Evolutionary conservation across 2,888 invertebrate genomes (phyloP).

Genomic region (Myathropa florea): DNA sequence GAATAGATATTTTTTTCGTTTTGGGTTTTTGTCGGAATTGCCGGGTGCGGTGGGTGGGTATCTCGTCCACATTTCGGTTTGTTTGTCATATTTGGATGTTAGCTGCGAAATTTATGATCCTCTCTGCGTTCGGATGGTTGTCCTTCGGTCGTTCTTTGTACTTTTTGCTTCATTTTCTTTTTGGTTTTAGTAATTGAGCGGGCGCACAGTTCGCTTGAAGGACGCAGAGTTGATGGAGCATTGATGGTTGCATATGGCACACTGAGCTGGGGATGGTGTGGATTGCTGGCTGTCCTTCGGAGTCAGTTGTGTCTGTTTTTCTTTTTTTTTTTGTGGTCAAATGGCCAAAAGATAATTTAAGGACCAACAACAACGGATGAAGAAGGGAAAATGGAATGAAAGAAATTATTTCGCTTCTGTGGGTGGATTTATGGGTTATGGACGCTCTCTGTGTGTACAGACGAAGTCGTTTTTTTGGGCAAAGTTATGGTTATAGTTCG

Average conservation of each 20-base stretch:
- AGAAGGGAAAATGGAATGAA: neutral
- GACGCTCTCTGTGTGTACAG: conserved; percentile 25
- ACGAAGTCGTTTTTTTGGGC: conserved; percentile 19
- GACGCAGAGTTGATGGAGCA: conserved; percentile 58
- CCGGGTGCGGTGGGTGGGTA: neutral
- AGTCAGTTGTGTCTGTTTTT: neutral
- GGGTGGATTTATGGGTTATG: conserved; percentile 67
- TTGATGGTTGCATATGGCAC: conserved; percentile 58
- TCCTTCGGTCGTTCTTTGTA: conserved; percentile 34
- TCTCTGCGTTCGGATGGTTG: conserved; percentile 36
- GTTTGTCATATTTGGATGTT: conserved; percentile 67
- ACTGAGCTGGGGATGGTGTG: neutral
- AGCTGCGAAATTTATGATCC: conserved; percentile 67
- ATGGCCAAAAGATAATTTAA: conserved; percentile 59
- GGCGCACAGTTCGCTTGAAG: conserved; percentile 42
- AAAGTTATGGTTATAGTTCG: conserved; percentile 27
- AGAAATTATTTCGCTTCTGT: conserved; percentile 49
- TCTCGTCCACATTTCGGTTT: conserved; percentile 54
- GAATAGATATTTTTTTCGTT: conserved; percentile 38
- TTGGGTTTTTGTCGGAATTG: neutral
- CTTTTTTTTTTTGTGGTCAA: conserved; percentile 47
- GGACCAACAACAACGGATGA: conserved; percentile 18
- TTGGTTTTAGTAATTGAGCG: conserved; percentile 50
- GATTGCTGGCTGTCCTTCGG: neutral
- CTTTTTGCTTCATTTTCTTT: conserved; percentile 4